Percentiles rank a stretch among this genome's conserved stretches.
These are phyloP conservation scores for Delia radicum DNA, from an alignment of 1,140 invertebrate species.

Conservation along the genomic window DNA sequence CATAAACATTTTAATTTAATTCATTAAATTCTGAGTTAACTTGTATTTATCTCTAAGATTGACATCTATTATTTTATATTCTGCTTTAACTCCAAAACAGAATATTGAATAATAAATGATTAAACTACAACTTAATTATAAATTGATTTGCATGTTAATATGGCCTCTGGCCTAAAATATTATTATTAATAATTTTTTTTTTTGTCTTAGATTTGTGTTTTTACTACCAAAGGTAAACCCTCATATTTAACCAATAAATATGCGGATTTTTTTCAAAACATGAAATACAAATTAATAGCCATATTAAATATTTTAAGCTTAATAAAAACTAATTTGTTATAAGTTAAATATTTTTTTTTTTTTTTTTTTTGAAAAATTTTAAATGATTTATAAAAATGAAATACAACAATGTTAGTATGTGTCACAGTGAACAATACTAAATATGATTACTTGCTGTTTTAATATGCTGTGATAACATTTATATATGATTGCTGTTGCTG, in stretches of 20 bases:
- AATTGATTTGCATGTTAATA: slow-evolving; percentile 18
- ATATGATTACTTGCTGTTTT: slow-evolving; percentile 12
- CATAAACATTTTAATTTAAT: no score
- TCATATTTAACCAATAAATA: not conserved
- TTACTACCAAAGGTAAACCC: not conserved
- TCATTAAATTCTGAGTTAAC: no score
- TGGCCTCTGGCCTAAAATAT: not conserved
- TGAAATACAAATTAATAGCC: slow-evolving; percentile 7
- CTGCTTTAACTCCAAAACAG: not conserved
- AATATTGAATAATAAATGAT: slow-evolving; percentile 10
- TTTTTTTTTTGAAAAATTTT: no score
- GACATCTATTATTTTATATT: not conserved
- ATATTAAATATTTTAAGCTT: slow-evolving; percentile 12
- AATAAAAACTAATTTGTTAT: slow-evolving; percentile 13
- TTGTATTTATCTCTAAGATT: no score
- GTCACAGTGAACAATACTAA: slow-evolving; percentile 6
- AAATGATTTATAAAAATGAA: not conserved
- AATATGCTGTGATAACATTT: slow-evolving; percentile 6
- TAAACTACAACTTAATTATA: slow-evolving; percentile 14
- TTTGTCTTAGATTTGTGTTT: not conserved
- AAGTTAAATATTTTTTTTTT: not conserved
- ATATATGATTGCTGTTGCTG: not conserved
- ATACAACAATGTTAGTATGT: not conserved
- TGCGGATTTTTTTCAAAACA: not conserved
- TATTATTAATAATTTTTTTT: not conserved